These are phyloP conservation scores for Tiphia femorata DNA, from an alignment of 2,888 invertebrate genomes.

Conservation along the genomic window DNA sequence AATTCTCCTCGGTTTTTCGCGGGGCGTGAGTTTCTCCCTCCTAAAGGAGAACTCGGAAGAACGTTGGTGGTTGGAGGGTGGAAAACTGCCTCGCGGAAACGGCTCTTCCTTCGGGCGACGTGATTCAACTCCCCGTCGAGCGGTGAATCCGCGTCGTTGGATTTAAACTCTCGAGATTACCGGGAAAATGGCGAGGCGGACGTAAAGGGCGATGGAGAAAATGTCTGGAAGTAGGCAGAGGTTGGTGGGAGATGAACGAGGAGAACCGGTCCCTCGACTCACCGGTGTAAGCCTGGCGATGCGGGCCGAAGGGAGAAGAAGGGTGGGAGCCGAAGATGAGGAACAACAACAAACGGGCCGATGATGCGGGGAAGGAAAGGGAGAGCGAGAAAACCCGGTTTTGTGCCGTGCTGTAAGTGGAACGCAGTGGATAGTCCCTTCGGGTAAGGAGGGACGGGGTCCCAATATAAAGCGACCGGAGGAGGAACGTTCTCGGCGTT, in stretches of 20 bases:
- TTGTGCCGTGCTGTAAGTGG: slow-evolving; percentile 36
- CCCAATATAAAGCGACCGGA: not conserved
- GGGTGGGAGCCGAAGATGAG: not conserved
- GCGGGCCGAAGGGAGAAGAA: not conserved
- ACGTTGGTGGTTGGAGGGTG: not conserved
- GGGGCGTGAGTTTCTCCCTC: slow-evolving; percentile 1
- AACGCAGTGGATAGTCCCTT: slow-evolving; percentile 33
- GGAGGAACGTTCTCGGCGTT: not conserved
- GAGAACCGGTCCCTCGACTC: slow-evolving; percentile 25
- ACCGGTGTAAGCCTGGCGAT: not conserved
- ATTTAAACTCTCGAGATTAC: slow-evolving; percentile 18
- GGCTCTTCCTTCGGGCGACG: not conserved
- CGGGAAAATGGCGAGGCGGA: slow-evolving; percentile 12
- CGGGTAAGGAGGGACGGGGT: not conserved
- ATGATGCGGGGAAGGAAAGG: slow-evolving; percentile 1
- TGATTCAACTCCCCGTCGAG: not conserved
- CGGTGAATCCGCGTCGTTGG: not conserved
- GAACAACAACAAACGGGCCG: slow-evolving; percentile 15
- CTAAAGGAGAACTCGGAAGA: not conserved
- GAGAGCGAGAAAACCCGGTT: slow-evolving; percentile 46
- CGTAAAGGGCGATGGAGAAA: slow-evolving; percentile 6
- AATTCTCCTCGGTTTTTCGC: slow-evolving; percentile 32
- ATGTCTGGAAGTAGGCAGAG: too few relatives aligned
- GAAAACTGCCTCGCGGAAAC: not conserved
- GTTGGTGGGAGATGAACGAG: slow-evolving; percentile 2